A percentile compares a stretch with the other conserved stretches of the same genome.
These are phyloP conservation scores for Polydrusus tereticollis DNA, from an alignment of 2,888 invertebrate genomes.

Conservation along the genomic window DNA sequence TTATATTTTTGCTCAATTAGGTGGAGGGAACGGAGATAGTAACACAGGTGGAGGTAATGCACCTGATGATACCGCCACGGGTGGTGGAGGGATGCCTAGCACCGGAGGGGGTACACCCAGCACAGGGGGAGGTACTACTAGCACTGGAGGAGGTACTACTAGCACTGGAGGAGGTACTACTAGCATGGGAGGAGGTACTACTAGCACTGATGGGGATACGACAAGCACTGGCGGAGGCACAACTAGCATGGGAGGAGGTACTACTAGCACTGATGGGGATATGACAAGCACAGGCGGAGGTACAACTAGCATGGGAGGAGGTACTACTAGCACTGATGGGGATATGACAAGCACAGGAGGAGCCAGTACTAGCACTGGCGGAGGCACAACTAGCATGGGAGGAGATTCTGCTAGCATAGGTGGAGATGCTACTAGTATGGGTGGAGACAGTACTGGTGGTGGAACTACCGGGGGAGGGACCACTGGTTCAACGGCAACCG, in stretches of 20 bases:
- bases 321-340: constrained; percentile 36
- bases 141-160: constrained; percentile 29
- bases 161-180: constrained; percentile 20
- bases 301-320: constrained; percentile 27
- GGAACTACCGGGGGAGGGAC: neutral
- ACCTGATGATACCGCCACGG: constrained; percentile 56
- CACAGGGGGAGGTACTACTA: constrained; percentile 7
- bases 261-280: constrained; percentile 45
- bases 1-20: neutral
- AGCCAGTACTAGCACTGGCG: constrained; percentile 35
- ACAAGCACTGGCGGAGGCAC: constrained; percentile 51
- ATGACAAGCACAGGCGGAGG: constrained; percentile 46
- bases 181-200: neutral
- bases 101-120: neutral
- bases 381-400: too few species aligned
- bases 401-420: constrained; percentile 22
- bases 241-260: constrained; percentile 49
- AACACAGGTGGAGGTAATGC: constrained; percentile 58
- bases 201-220: constrained; percentile 59
- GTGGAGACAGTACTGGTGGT: constrained; percentile 23
- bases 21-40: constrained; percentile 1
- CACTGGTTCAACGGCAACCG: neutral
- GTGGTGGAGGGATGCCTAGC: constrained; percentile 60
- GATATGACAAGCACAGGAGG: constrained; percentile 51
- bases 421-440: constrained; percentile 35